Base-by-base conservation (phyloP, 2,888 invertebrate species). In the Bugula neritina region DNA sequence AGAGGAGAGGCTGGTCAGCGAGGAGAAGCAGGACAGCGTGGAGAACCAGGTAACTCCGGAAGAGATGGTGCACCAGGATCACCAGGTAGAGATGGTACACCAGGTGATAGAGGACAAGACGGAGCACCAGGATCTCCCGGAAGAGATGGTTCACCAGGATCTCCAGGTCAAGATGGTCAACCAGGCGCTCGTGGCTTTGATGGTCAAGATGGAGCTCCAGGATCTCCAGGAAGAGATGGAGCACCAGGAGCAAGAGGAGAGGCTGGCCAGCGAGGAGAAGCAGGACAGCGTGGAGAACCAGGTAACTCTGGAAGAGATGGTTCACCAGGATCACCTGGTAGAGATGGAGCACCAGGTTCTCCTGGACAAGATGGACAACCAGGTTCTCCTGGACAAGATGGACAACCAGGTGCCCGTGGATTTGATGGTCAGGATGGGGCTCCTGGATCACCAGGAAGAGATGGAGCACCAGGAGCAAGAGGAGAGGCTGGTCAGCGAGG, bases 361-460 rank as follows among this genome's bases (percentile, higher is more conserved):
- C 57, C 57, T 23, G 57, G 57, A 57, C 5, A 23, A 57, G 57
- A 57, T 57, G 57, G 57, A 23, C 5, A 3, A 23, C 57, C 57
- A 57, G 69, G 58, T 27, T n/a, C 13, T 3, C 43, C 34, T 29
- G 69, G 27, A 21, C 10, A 1, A 23, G 21, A 35, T 57, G 73
- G 71, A 54, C 25, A 21, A 1, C 27, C 52, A 29, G 73, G 73
- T 35, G 71, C 57, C 1, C 54, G 58, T 31, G 71, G 71, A 13
- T 1, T 10, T 17, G 70, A 54, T 52, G 73, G 71, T 1, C 25
- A 29, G n/a, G 35, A 29, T 54, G 73, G 73, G 17, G n/a, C n/a
- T 5, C 1, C 57, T 5, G 57, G 57, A 13, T 10, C 57, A 23
- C 57, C n/a, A 57, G 57, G 57, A 13, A 25, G 23, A 57, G 23